These are phyloP conservation scores for Halcyon smyrnensis DNA, from an alignment of 2,797 vertebrate species.

Conservation along the genomic window DNA sequence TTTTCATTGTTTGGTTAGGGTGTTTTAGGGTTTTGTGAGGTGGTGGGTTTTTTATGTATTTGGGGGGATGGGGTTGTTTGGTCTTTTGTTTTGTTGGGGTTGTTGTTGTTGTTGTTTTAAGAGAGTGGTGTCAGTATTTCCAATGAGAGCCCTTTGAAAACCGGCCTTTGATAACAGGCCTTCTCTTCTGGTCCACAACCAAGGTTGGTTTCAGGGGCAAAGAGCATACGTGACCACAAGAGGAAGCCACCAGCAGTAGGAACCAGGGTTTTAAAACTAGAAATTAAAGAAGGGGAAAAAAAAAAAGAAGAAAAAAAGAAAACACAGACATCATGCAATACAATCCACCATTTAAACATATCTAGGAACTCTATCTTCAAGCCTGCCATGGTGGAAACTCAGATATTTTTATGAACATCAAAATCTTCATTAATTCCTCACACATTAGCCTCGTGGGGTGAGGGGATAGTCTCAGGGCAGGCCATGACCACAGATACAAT, in stretches of 20 bases:
- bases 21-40: no score
- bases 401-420: background rate
- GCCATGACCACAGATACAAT: background rate
- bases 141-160: background rate
- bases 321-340: background rate
- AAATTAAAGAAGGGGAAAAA: background rate
- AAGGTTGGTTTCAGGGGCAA: background rate
- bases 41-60: no score
- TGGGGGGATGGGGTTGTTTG: background rate
- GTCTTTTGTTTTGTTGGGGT: no score
- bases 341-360: background rate
- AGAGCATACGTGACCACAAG: background rate
- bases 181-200: background rate
- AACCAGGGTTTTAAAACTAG: background rate
- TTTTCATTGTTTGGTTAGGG: background rate
- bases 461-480: background rate
- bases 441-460: fast-evolving
- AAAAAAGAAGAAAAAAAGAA: background rate
- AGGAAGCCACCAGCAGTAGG: background rate
- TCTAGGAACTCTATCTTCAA: background rate
- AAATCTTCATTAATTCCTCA: background rate
- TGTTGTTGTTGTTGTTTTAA: background rate
- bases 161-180: background rate
- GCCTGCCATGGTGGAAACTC: background rate
- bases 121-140: background rate